These are phyloP conservation scores for Oncorhynchus tshawytscha DNA, from an alignment of 2,113 vertebrate species.

Conservation along the genomic window DNA sequence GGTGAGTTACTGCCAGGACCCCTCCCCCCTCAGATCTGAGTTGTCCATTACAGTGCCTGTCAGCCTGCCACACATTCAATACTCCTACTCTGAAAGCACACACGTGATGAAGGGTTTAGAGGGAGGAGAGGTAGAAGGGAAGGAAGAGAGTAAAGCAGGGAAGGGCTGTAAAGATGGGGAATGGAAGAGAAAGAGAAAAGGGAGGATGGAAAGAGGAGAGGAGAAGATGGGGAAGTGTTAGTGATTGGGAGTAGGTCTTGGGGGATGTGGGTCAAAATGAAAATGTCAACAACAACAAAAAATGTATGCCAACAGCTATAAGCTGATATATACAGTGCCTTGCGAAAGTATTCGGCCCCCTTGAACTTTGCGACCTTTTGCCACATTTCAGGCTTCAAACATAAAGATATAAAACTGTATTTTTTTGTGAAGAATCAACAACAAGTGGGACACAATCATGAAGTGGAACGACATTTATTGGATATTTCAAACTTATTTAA, in stretches of 20 bases:
- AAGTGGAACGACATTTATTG: too few relatives aligned
- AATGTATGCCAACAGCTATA: background rate
- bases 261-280: background rate
- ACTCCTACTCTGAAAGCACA: slow-evolving; percentile 52
- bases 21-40: slow-evolving; percentile 36
- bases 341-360: too few relatives aligned
- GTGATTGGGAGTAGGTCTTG: background rate
- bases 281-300: too few relatives aligned
- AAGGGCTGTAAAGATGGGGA: slow-evolving; percentile 23
- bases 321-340: background rate
- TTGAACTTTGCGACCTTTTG: too few relatives aligned
- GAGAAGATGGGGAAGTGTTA: slow-evolving; percentile 55
- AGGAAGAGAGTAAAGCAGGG: background rate
- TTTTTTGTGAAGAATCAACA: too few relatives aligned
- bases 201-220: background rate
- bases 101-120: slow-evolving; percentile 56
- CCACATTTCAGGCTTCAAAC: too few relatives aligned
- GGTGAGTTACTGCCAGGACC: slow-evolving; percentile 64
- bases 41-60: slow-evolving; percentile 64
- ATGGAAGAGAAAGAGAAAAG: slow-evolving; percentile 27
- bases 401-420: too few relatives aligned
- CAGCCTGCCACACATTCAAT: slow-evolving; percentile 69
- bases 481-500: too few relatives aligned
- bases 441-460: too few relatives aligned
- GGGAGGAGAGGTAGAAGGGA: background rate